Evolutionary conservation across 2,113 vertebrate genomes (phyloP), one percentile per base, ranked within the genome.

Genomic region (Plestiodon gilberti): DNA sequence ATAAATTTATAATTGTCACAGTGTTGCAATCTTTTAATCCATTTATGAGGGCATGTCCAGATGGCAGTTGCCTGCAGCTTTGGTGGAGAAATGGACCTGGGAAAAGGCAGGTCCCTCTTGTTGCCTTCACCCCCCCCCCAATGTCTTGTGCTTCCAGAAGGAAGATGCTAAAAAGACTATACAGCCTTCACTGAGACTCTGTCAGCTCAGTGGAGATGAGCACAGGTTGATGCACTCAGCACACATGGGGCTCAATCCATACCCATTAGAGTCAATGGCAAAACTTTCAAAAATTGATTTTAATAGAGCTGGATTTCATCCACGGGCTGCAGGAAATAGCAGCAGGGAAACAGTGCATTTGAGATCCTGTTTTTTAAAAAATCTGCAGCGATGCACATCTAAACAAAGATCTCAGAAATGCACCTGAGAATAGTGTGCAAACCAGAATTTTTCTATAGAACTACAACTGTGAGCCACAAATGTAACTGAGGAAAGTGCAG

Each of bases 1-100:
- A 67, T 84, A 52, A 48, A 64, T 55, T 76, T 67, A 77, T 18
- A 77, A 84, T 77, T 77, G 57, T 77, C 40, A 67, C 30, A 33
- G 82, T 84, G 59, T 65, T 77, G 14, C 73, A 84, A 52, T 67
- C 83, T 73, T 77, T 77, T 84, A 84, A 77, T 84, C 83, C 73
- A 65, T 62, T 84, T 84, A 77, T 40, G 30, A 67, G 11, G 74
- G 40, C 48, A 65, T 38, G 74, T 69, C 83, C 83, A 67, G 75
- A 78, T 78, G 83, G 43, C 83, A 85, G 75, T 22, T 55, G 83
- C 61, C 62, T 52, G 62, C n/a, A 38, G 61, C 25, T n/a, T 57
- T 78, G 22, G 17, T 55, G 7, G 23, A 65, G n/a, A 13, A 69
- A 69, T 38, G 4, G 28, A 52, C 30, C 40, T 55, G 43, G 61